Percentiles rank a stretch among this genome's conserved stretches.
Conservation (phyloP, 2,888 invertebrate genomes). For the Schizaphis graminum region DNA sequence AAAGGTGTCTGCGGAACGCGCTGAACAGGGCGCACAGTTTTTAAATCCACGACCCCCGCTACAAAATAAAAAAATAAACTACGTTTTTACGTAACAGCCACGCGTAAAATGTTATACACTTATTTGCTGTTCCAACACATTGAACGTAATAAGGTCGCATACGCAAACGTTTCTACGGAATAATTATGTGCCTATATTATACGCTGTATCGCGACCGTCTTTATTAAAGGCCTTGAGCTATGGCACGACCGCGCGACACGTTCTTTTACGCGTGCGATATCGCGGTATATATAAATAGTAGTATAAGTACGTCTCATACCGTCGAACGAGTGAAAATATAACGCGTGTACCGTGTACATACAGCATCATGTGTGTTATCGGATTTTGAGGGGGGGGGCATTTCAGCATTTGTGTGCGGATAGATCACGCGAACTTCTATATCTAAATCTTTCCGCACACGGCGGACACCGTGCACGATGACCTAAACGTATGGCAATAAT, state of each 20-base stretch:
- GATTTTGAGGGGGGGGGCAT: not conserved
- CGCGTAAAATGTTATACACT: not conserved
- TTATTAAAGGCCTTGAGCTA: not conserved
- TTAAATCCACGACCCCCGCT: not conserved
- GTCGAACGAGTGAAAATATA: not conserved
- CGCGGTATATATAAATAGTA: not conserved
- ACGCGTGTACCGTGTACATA: not conserved
- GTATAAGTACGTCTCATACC: not conserved
- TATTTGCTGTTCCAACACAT: not conserved
- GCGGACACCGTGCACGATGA: not conserved
- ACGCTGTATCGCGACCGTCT: not conserved
- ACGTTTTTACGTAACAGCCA: not conserved
- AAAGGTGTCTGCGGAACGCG: too few species aligned
- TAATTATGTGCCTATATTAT: not conserved
- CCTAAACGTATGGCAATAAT: not conserved
- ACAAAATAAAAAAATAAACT: not conserved
- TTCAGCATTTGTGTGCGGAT: not conserved
- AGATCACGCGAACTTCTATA: not conserved
- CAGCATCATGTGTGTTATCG: not conserved
- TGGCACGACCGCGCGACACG: not conserved
- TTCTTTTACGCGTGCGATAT: not conserved
- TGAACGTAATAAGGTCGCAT: not conserved
- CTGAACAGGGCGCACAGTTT: not conserved
- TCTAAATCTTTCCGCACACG: not conserved
- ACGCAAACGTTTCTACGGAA: not conserved